Base-by-base conservation (phyloP, 1,140 invertebrate genomes). In the Prorops nasuta region DNA sequence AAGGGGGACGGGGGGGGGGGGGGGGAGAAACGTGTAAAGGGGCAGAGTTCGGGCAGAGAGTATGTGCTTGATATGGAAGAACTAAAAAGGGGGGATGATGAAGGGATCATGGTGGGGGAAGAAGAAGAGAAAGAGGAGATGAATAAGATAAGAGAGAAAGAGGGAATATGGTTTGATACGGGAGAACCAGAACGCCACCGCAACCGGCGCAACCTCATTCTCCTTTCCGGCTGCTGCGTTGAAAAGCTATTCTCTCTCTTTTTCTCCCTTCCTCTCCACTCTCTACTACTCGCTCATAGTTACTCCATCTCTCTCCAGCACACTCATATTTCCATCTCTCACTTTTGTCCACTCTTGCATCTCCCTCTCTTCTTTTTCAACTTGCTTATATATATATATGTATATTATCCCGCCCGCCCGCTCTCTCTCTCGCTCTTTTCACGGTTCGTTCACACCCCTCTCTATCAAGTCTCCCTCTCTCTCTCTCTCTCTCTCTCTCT, bases 131-230 rank as follows among this genome's bases (percentile, higher is more conserved):
- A 19, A 36, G 40, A 41, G 3, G 9, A 42, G 1, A 3, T 12
- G 20, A 37, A 14, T 6, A 10, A 28, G 22, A 21, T 10, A 14
- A 39, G 18, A 22, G 8, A 18, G 14, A 17, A 16, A 4, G 32
- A 19, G 21, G 10, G 18, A 28, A 18, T 7, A 16, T 16, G 17
- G 18, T n/a, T 44, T 40, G 36, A 35, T 59, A 56, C 44, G 45
- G 45, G 44, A 50, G 56, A 59, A 59, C 37, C 51, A 55, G 58
- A 52, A 52, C 58, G 55, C 38, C 31, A 52, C 44, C 52, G 56
- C 48, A 60, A 51, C 38, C 31, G 49, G 40, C 52, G 56, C 48
- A 60, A 51, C 58, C 58, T 56, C 56, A 58, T 56, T 60, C 52
- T 51, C 58, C 42, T 51, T 56, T 59, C 58, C 49, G 56, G 46